Base-by-base conservation (phyloP, 1,140 invertebrate species). In the Wiebesia pumilae region DNA sequence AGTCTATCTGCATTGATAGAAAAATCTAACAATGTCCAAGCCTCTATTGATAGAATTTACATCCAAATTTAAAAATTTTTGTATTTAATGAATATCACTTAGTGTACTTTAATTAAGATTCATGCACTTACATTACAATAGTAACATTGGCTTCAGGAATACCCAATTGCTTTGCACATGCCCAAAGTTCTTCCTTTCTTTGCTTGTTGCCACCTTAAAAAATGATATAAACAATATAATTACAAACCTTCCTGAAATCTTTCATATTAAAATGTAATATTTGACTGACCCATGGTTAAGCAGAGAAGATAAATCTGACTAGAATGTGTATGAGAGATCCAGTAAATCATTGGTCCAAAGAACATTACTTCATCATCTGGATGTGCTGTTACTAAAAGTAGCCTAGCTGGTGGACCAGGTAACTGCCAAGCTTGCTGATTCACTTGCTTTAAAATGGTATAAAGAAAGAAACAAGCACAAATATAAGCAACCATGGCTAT, bases 341-440 rank as follows among this genome's bases (percentile, higher is more conserved):
- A 95, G 87, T 97, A 94, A 86, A 99, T 96, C 35, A 97, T 96
- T 14, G 98, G 99, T 0, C 98, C 98, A 93, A 99, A 99, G 93
- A 99, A 99, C 98, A 99, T 99, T 88, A 97, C 98, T 92, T 99
- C 98, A 91, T 98, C 98, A 93, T 99, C 98, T 16, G 99, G 99
- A 95, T 99, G 99, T 38, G 98, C 98, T 24, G 95, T 97, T 0
- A 99, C 95, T 58, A 99, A 91, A 30, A 99, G 92, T 62, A 98
- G 95, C 89, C 97, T 93, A 6, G 85, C 69, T 27, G 92, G 92
- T 82, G 93, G 92, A 78, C 93, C 93, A 38, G 93, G 93, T 80
- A 94, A 81, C 84, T 94, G 93, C 93, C 93, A 94, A 79, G 91
- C 91, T 85, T 77, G 86, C 81, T 93, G 92, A 89, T 89, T 90